Evolutionary conservation across 2,888 invertebrate genomes (phyloP).

Genomic region (Macropis europaea): DNA sequence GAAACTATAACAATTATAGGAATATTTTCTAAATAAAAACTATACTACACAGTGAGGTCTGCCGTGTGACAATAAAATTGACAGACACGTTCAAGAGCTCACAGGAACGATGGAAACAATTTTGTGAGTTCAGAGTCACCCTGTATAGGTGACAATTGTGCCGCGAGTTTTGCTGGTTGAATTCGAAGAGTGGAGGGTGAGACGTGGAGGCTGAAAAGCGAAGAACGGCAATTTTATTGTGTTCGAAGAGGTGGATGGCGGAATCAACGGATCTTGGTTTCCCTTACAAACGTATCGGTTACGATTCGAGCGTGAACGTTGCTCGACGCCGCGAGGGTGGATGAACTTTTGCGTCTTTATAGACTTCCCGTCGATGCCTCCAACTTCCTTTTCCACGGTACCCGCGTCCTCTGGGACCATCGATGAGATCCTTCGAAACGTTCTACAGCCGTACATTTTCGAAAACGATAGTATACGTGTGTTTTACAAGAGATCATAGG

Average conservation of each 20-base stretch:
- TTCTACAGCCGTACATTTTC: no score
- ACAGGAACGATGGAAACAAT: no score
- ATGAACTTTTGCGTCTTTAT: constrained; percentile 8
- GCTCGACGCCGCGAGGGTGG: neutral
- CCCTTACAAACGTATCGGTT: constrained; percentile 45
- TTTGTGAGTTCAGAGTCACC: no score
- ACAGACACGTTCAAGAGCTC: no score
- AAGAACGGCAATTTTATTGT: constrained; percentile 51
- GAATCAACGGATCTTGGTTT: constrained; percentile 40
- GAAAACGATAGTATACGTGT: neutral
- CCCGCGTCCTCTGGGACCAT: neutral
- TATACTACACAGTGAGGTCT: no score
- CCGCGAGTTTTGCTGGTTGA: constrained; percentile 25
- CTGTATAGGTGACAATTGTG: constrained; percentile 39
- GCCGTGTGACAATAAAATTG: no score
- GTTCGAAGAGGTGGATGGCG: constrained; percentile 9
- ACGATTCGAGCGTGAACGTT: constrained; percentile 35
- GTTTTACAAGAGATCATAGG: no score
- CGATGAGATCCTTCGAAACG: neutral
- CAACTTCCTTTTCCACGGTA: neutral
- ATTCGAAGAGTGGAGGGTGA: no score
- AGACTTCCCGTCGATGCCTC: constrained; percentile 2
- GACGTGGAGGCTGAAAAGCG: no score
- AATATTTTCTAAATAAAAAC: no score
- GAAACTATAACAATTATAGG: no score